Percentiles rank a stretch among this genome's conserved stretches.
Conservation (phyloP, 2,797 vertebrate genomes). For the Spheniscus humboldti region DNA sequence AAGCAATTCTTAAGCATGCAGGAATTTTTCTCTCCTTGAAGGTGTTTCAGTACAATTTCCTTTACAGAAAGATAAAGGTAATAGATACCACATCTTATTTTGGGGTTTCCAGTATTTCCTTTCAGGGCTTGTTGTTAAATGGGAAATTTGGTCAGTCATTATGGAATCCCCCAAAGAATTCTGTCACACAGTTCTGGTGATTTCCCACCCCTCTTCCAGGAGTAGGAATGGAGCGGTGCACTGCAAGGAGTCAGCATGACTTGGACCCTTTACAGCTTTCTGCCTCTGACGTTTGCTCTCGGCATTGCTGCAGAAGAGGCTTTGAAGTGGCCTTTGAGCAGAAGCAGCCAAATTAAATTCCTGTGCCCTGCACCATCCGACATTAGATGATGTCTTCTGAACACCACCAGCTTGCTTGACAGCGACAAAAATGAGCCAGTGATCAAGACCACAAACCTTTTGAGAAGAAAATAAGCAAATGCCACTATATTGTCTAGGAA, state of each 20-base stretch:
- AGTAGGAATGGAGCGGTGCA: not conserved
- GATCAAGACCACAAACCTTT: not conserved
- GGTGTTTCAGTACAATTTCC: not conserved
- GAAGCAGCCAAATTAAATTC: not conserved
- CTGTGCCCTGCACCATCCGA: not conserved
- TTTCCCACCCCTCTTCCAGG: not conserved
- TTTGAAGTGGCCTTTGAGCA: not conserved
- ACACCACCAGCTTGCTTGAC: not conserved
- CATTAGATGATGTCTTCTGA: not conserved
- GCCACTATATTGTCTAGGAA: not conserved
- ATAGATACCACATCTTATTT: not conserved
- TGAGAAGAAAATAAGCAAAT: not conserved
- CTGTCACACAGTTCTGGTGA: not conserved
- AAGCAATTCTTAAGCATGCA: not conserved
- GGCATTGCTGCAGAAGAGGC: not conserved
- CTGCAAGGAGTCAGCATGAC: not conserved
- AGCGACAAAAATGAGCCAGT: not conserved
- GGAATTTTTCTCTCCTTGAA: not conserved
- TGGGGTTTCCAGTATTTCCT: not conserved
- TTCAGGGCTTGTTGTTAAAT: not conserved
- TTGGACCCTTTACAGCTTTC: not conserved
- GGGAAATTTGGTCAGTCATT: not conserved
- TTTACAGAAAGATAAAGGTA: not conserved
- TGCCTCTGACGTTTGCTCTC: not conserved
- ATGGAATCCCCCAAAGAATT: not conserved